Conservation (phyloP, 2,888 invertebrate genomes). For the Glomeris marginata region DNA sequence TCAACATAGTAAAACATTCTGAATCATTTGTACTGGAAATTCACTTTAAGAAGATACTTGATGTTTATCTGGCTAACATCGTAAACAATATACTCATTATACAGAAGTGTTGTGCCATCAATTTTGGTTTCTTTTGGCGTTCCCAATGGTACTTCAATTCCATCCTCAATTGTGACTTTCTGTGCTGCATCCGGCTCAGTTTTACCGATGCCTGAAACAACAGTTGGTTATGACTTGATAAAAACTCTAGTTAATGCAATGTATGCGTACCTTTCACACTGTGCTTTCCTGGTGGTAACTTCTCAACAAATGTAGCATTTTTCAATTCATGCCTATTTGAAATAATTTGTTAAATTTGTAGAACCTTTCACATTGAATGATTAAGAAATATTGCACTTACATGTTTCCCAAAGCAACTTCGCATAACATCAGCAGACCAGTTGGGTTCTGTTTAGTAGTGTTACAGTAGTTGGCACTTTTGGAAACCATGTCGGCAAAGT, state of each 20-base stretch:
- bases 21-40: slow-evolving; percentile 26
- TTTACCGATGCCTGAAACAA: slow-evolving; percentile 43
- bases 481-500: slow-evolving; percentile 97
- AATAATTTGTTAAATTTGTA: neutral
- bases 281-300: slow-evolving; percentile 66
- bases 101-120: slow-evolving; percentile 47
- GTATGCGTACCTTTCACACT: slow-evolving; percentile 57
- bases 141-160: slow-evolving; percentile 64
- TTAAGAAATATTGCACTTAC: slow-evolving; percentile 37
- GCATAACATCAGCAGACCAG: slow-evolving; percentile 78
- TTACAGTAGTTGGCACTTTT: slow-evolving; percentile 96
- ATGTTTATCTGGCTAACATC: slow-evolving; percentile 86
- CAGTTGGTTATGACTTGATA: slow-evolving; percentile 1
- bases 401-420: slow-evolving; percentile 91
- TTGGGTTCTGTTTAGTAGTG: slow-evolving; percentile 48
- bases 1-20: neutral
- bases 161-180: slow-evolving; percentile 42
- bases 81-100: slow-evolving; percentile 92
- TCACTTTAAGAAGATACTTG: slow-evolving; percentile 69
- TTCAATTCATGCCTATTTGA: slow-evolving; percentile 53
- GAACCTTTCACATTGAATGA: slow-evolving; percentile 19
- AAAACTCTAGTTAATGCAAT: neutral
- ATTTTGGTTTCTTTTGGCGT: slow-evolving; percentile 34
- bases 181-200: slow-evolving; percentile 65
- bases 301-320: slow-evolving; percentile 53